A percentile compares a stretch with the other conserved stretches of the same genome.
phyloP scores from a whole-genome alignment of 1,140 invertebrate species.

The Drosophila yakuba region DNA sequence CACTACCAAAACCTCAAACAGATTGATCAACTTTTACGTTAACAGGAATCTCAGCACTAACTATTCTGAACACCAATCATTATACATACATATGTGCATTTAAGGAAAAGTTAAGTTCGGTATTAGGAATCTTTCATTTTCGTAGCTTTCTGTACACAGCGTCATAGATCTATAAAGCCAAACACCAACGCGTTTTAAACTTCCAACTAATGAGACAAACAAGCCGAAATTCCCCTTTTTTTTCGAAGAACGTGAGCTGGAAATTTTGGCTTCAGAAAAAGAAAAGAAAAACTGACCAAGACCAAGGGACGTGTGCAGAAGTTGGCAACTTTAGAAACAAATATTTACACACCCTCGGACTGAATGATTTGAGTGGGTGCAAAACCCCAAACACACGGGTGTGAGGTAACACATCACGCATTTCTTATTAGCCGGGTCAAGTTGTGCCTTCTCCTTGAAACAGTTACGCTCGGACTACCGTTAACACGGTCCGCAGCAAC shows the following conservation, averaged over 20 bases:
- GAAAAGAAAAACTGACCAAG: constrained; percentile 18
- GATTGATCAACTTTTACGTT: not conserved
- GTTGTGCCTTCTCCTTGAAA: constrained; percentile 24
- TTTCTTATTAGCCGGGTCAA: constrained; percentile 67
- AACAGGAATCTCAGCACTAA: not conserved
- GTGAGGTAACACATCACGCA: constrained; percentile 64
- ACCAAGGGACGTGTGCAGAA: constrained; percentile 43
- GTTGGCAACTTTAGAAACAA: constrained; percentile 67
- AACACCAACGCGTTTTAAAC: not conserved
- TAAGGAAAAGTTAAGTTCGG: too few species aligned
- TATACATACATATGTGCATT: too few species aligned
- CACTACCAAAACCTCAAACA: constrained; percentile 6
- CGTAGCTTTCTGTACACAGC: too few species aligned
- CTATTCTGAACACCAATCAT: not conserved
- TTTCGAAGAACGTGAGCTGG: not conserved
- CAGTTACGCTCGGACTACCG: too few species aligned
- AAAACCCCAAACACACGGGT: constrained; percentile 12
- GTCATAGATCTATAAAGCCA: too few species aligned
- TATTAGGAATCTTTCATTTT: too few species aligned
- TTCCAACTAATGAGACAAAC: constrained; percentile 37
- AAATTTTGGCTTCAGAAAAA: constrained; percentile 9
- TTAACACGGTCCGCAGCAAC: too few species aligned
- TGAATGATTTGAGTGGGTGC: constrained; percentile 20
- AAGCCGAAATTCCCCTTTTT: not conserved
- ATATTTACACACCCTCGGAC: constrained; percentile 60